Conservation (phyloP, 2,797 vertebrate genomes). For the Gouania willdenowi region DNA sequence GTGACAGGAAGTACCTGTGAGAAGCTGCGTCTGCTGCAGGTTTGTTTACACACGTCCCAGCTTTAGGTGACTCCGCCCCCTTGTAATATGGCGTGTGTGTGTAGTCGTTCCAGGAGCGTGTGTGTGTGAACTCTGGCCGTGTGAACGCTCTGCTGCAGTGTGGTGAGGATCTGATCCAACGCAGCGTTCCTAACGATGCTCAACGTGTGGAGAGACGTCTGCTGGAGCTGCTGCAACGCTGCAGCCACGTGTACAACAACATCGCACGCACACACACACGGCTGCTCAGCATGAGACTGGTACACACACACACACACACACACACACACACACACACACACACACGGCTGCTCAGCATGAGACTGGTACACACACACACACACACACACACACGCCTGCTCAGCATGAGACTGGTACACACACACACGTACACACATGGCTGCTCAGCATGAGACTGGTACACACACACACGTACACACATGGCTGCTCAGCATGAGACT, state of each 20-base stretch:
- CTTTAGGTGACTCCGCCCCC: background rate
- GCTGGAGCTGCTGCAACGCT: constrained; percentile 71
- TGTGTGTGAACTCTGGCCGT: constrained; percentile 64
- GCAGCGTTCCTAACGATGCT: constrained; percentile 60
- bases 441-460: too few species aligned
- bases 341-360: background rate
- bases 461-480: constrained; percentile 70
- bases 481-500: constrained; percentile 82
- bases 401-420: too few species aligned
- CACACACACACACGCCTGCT: too few species aligned
- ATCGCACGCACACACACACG: constrained; percentile 75
- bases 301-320: constrained; percentile 33
- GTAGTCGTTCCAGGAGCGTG: constrained; percentile 76
- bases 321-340: background rate
- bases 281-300: constrained; percentile 83
- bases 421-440: too few species aligned
- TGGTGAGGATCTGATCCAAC: constrained; percentile 76
- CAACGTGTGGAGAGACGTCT: constrained; percentile 70
- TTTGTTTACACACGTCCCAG: constrained; percentile 16
- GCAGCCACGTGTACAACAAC: constrained; percentile 68
- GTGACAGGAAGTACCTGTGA: constrained; percentile 66
- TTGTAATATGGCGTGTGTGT: background rate
- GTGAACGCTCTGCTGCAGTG: constrained; percentile 70
- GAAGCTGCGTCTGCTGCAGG: constrained; percentile 78
- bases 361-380: too few species aligned